A percentile compares a stretch with the other conserved stretches of the same genome.
Conservation (phyloP, 1,140 invertebrate species). For the Ephestia elutella region DNA sequence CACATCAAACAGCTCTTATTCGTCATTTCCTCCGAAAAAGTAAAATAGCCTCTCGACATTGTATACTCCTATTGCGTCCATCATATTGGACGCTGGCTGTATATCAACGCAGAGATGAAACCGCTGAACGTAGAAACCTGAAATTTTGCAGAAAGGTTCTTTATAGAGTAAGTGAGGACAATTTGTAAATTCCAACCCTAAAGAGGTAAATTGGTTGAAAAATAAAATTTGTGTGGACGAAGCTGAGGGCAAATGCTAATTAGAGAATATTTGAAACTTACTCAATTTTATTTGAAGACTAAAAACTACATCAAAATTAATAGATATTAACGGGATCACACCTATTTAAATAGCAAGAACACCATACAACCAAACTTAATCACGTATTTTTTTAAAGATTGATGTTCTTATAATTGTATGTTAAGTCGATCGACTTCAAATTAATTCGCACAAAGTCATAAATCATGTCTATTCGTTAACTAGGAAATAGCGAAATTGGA, state of each 20-base stretch:
- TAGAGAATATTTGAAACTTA: no score
- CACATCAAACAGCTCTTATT: constrained; percentile 46
- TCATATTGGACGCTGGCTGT: no score
- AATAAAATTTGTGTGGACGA: no score
- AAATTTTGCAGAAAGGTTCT: no score
- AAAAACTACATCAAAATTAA: no score
- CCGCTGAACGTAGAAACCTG: no score
- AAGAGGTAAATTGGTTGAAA: no score
- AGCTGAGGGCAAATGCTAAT: not conserved
- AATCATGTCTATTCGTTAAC: constrained; percentile 61
- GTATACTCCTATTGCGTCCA: not conserved
- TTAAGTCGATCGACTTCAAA: constrained; percentile 24
- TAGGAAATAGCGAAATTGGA: constrained; percentile 44
- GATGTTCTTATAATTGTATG: constrained; percentile 50
- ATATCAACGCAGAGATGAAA: no score
- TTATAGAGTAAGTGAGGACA: no score
- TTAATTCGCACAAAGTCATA: constrained; percentile 33
- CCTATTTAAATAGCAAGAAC: not conserved
- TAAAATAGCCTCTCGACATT: not conserved
- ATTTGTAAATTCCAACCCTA: no score
- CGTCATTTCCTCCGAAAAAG: constrained; percentile 49
- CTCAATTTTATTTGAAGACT: no score
- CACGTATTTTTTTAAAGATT: constrained; percentile 27
- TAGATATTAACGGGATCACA: not conserved
- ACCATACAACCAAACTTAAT: not conserved